These are phyloP conservation scores for Melanotaenia maccullochi DNA, from an alignment of 2,797 vertebrate genomes.

Conservation along the genomic window DNA sequence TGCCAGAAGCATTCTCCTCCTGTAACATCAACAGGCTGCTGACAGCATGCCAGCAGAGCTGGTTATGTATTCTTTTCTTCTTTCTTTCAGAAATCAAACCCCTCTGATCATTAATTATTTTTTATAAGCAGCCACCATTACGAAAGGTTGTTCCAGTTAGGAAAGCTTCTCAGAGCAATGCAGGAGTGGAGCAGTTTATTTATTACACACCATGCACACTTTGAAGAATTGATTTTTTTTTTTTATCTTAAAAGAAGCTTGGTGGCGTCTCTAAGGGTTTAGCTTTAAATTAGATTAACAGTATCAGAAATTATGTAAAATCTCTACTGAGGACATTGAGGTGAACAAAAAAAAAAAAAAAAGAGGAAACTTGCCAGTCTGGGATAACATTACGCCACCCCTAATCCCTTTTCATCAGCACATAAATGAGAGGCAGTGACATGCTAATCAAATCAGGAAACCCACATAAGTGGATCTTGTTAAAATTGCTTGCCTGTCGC, in stretches of 20 bases:
- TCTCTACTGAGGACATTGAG: not conserved
- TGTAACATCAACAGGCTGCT: constrained; percentile 25
- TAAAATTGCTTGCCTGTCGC: constrained; percentile 46
- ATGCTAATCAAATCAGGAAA: constrained; percentile 60
- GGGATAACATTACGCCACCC: constrained; percentile 16
- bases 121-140: constrained; percentile 55
- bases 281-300: not conserved
- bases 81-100: constrained; percentile 41
- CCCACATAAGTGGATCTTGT: constrained; percentile 60
- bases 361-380: constrained; percentile 17
- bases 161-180: constrained; percentile 58
- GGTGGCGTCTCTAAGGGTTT: not conserved
- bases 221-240: too few species aligned
- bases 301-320: constrained; percentile 11
- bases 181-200: constrained; percentile 45
- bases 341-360: constrained; percentile 13
- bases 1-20: constrained; percentile 8
- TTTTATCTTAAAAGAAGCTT: constrained; percentile 28
- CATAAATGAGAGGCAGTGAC: constrained; percentile 51
- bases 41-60: constrained; percentile 14
- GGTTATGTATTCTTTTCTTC: constrained; percentile 9
- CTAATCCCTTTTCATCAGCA: constrained; percentile 53
- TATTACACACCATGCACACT: constrained; percentile 73
- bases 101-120: constrained; percentile 53
- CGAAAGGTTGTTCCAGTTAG: constrained; percentile 55